Evolutionary conservation across 2,113 vertebrate species (phyloP).

Genomic region (Delphinapterus leucas): DNA sequence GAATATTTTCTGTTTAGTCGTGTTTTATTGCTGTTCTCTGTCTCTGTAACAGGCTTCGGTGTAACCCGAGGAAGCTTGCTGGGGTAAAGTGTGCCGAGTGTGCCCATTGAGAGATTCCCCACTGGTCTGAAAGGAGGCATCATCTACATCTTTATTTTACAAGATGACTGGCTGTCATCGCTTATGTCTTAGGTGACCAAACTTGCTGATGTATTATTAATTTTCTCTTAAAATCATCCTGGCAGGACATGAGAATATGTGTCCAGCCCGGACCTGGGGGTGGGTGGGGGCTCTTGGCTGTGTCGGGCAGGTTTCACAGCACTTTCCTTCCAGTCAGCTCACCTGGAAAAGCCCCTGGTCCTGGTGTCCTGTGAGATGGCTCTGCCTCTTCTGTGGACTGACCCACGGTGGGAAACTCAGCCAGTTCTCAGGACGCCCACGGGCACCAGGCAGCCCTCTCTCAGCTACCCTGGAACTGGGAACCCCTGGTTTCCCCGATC

Average conservation of each 20-base stretch:
- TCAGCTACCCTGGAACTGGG: accelerated
- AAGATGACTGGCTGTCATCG: not conserved
- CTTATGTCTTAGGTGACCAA: not conserved
- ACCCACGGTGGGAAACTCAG: not conserved
- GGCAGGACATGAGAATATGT: not conserved
- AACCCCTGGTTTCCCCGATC: not conserved
- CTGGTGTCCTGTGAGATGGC: too few species aligned
- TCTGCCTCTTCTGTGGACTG: not conserved
- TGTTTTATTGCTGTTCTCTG: not conserved
- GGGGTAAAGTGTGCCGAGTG: accelerated
- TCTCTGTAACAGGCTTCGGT: not conserved
- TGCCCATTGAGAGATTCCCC: not conserved
- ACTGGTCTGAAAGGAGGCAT: not conserved
- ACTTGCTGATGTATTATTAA: not conserved
- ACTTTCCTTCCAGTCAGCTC: not conserved
- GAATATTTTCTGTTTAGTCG: not conserved
- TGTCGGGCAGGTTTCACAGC: not conserved
- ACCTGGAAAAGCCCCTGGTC: not conserved
- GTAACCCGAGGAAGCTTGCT: not conserved
- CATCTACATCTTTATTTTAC: not conserved
- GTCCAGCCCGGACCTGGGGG: not conserved
- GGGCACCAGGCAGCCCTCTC: not conserved
- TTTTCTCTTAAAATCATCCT: not conserved
- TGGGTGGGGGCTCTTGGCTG: not conserved
- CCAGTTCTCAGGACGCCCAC: not conserved